Base-by-base conservation (phyloP, 2,888 invertebrate genomes). In the Melieria omissa region DNA sequence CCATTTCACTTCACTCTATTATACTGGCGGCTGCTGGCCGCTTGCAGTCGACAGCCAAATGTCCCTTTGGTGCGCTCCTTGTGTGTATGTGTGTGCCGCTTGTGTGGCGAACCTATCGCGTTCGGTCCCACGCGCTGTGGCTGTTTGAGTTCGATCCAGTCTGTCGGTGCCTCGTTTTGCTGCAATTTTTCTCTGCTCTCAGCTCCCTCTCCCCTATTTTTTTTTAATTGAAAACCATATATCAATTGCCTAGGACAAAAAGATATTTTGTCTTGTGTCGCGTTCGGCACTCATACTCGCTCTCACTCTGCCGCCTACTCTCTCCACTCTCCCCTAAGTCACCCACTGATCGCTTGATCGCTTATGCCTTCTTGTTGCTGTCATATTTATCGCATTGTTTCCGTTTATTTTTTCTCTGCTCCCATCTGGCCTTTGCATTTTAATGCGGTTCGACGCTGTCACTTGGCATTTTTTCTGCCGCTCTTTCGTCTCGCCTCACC, bases 191-290 rank as follows among this genome's bases (percentile, higher is more conserved):
- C 49, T 45, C 41, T 4, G 2, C 66, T 6, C 58, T 42, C 58
- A 57, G 29, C 29, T 3, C 29, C 29, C 2, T 29, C 29, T 29
- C 2, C 29, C 29, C 3, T 62, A 44, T 65, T 65, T 69, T 65
- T 54, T n/a, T 65, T 66, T 58, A 49, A 65, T 63, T 45, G 70
- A 55, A 58, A 84, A 79, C 81, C 80, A 83, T 84, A 84, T 82
- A 84, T 84, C 84, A 84, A 83, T 80, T 80, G 83, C 76, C 80
- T 78, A 78, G 80, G 79, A 80, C 78, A 78, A 73, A 78, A 80
- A 78, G 75, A 80, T 58, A 41, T 9, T 52, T 61, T 49, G 60
- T 67, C 52, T 49, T 41, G 60, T 61, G 49, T 58, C 60, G 49
- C 61, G 14, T 61, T 60, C 52, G 49, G 60, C 52, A 49, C 41